Base-by-base conservation (phyloP, 2,888 invertebrate species). In the Caprella mutica region DNA sequence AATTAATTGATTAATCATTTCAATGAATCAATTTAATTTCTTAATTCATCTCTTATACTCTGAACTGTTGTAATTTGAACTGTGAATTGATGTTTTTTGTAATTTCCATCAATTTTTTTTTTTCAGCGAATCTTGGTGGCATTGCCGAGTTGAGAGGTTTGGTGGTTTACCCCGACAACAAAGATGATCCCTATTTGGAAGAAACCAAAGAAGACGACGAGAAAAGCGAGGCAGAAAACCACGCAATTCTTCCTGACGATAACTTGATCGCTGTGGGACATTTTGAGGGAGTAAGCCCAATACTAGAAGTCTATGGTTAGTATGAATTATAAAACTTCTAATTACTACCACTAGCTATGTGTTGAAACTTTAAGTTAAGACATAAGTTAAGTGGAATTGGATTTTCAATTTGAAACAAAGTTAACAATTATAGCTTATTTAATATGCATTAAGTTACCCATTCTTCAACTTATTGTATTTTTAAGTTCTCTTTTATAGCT, bases 181-280 rank as follows among this genome's bases (percentile, higher is more conserved):
- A 71, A 29, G 72, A 76, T 27, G 75, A 76, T 65, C 74, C 75
- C 1, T 73, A 74, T 60, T 67, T 77, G 21, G 72, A 72, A 2
- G 58, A 70, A 12, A 69, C 71, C 57, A 69, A 71, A 52, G 73
- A 74, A 33, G 78, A 81, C 69, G 86, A 86, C 30, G 86, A 69
- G 30, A 67, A 69, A 26, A 69, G 68, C 26, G 75, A 93, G 68
- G 85, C 85, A 68, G 92, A 92, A 68, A 91, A 97, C 73, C 88
- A 90, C 70, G 77, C 84, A 43, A 88, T 97, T 46, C 86, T 88
- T 72, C 80, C 85, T 0, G 81, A 80, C 60, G 97, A 97, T 71
- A 97, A 96, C 74, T 77, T 97, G 23, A 77, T 97, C 23, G 74
- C 91, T 14, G 83, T 88, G 1, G 93, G 90, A 0, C 86, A 85